Conservation (phyloP, 1,140 invertebrate species). For the Drosophila nikananu region DNA sequence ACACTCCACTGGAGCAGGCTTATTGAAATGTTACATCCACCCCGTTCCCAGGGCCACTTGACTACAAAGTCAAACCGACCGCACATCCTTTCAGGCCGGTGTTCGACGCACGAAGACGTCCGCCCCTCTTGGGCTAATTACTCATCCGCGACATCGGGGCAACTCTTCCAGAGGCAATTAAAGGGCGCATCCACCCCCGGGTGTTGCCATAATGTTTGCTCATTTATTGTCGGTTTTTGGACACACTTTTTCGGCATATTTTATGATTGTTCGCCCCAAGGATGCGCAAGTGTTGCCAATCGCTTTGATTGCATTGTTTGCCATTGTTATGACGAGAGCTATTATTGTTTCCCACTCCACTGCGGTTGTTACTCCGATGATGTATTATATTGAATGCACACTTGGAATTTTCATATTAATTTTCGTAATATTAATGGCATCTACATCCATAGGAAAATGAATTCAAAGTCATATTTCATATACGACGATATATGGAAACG, state of each 20-base stretch:
- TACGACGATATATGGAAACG: slow-evolving; percentile 36
- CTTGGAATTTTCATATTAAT: slow-evolving; percentile 84
- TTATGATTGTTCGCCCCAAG: slow-evolving; percentile 46
- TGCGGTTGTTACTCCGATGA: slow-evolving; percentile 58
- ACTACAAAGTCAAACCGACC: slow-evolving; percentile 78
- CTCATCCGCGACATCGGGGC: slow-evolving; percentile 64
- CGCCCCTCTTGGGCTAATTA: slow-evolving; percentile 62
- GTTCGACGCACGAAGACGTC: slow-evolving; percentile 45
- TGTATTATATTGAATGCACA: slow-evolving; percentile 77
- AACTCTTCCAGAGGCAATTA: slow-evolving; percentile 78
- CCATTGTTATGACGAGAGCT: slow-evolving; percentile 71
- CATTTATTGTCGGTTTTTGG: slow-evolving; percentile 55
- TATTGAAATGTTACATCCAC: slow-evolving; percentile 62
- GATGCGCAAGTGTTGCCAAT: slow-evolving; percentile 82
- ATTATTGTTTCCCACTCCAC: slow-evolving; percentile 54
- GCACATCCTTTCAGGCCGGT: slow-evolving; percentile 49
- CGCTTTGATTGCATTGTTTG: slow-evolving; percentile 82
- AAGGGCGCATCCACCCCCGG: slow-evolving; percentile 11
- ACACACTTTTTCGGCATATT: slow-evolving; percentile 25
- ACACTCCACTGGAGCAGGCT: slow-evolving; percentile 43
- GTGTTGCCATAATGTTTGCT: slow-evolving; percentile 66
- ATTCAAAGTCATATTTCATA: slow-evolving; percentile 68
- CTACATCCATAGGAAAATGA: slow-evolving; percentile 13
- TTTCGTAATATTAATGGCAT: slow-evolving; percentile 76
- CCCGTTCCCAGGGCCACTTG: slow-evolving; percentile 45